A percentile compares a stretch with the other conserved stretches of the same genome.
These are phyloP conservation scores for Poecilia gillii DNA, from an alignment of 2,797 vertebrate genomes.

Conservation along the genomic window DNA sequence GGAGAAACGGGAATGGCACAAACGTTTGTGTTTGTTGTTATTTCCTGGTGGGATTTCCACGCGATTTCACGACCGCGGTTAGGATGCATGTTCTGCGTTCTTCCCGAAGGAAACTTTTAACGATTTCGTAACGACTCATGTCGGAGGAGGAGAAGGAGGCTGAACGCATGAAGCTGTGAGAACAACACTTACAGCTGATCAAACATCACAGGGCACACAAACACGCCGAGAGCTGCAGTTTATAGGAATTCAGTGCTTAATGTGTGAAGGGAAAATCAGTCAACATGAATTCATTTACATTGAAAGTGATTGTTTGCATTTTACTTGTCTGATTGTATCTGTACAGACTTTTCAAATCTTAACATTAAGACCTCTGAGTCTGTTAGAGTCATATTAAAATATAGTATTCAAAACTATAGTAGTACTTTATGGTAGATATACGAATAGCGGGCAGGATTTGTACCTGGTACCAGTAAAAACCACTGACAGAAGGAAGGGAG, in stretches of 20 bases:
- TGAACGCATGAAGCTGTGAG: conserved; percentile 25
- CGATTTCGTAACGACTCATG: conserved; percentile 45
- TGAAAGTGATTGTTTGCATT: neutral
- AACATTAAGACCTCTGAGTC: neutral
- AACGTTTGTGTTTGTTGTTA: neutral
- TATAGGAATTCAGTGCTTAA: conserved; percentile 6
- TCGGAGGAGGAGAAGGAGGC: conserved; percentile 42
- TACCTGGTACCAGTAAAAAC: neutral
- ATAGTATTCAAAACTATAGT: neutral
- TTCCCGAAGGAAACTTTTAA: conserved; percentile 13
- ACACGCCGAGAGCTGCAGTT: neutral
- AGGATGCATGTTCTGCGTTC: neutral
- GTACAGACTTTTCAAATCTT: neutral
- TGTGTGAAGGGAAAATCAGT: conserved; percentile 23
- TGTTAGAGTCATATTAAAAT: neutral
- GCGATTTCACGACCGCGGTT: neutral
- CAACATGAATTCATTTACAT: neutral
- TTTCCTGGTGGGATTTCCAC: conserved; percentile 3
- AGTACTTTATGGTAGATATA: neutral
- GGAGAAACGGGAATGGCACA: neutral
- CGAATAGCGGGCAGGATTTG: neutral
- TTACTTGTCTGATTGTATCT: neutral
- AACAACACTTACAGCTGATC: conserved; percentile 64
- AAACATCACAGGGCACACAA: conserved; percentile 51
- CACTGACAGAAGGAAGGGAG: neutral